Evolutionary conservation across 2,888 invertebrate species (phyloP), one percentile per base, ranked within the genome.

Genomic region (Drosophila longiperda): DNA sequence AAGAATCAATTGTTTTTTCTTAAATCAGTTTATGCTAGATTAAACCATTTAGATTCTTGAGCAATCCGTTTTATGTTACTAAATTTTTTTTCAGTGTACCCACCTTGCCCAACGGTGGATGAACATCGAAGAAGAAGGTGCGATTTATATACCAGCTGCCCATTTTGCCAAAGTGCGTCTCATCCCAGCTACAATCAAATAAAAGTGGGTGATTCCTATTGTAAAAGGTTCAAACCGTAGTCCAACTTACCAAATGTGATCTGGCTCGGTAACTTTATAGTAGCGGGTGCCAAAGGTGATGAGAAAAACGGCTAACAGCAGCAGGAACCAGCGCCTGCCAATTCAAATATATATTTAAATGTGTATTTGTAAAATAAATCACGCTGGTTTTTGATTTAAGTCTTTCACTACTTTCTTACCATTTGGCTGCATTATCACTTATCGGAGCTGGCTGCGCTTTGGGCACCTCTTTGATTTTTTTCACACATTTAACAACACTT

Each of bases 151-250:
- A 99, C 98, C 98, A 99, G 91, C 98, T 98, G 63, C 89, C 87
- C 98, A 99, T 99, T 95, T 99, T 99, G 1, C 99, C 99, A 94
- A 99, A 99, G 94, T 99, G 99, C 34, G 99, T 99, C 94, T 99
- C 99, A 94, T 99, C 99, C 98, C 98, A 98, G 92, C 97, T 97
- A 26, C 94, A 94, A 62, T 3, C 7, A 17, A 17, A n/a, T 2
- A 3, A 11, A 53, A 45, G 20, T 1, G 15, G 4, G 0, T 0
- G n/a, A 8, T 45, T 60, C 12, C 2, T 7, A 49, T 38, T 38
- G 42, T n/a, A 8, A 32, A 29, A 6, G 17, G 0, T 6, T 17
- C 2, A 6, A n/a, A 0, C 1, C 5, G 7, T 1, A 8, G 7
- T 9, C 3, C 1, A 17, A 42, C 89, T 94, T 95, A 98, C 98